A percentile compares a stretch with the other conserved stretches of the same genome.
Conservation (phyloP, 2,113 vertebrate species). For the Athene noctua region DNA sequence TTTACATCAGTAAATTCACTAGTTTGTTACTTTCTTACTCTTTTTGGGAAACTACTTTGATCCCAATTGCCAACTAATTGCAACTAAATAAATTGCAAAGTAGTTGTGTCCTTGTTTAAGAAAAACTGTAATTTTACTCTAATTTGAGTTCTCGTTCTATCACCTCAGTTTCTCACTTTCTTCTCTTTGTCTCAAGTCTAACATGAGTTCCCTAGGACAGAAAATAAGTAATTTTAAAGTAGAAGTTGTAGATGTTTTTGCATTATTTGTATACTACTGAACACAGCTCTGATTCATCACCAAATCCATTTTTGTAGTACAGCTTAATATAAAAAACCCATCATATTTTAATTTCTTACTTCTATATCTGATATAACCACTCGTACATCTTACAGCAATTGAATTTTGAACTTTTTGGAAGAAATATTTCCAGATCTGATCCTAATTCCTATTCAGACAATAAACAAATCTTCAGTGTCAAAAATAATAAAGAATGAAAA, state of each 20-base stretch:
- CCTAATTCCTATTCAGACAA: not conserved
- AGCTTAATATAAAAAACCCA: not conserved
- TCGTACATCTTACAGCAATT: not conserved
- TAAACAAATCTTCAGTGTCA: not conserved
- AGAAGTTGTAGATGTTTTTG: not conserved
- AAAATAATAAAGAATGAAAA: not conserved
- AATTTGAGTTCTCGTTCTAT: not conserved
- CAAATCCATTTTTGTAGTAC: not conserved
- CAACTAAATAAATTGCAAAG: not conserved
- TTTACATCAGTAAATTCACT: not conserved
- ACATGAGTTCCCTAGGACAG: not conserved
- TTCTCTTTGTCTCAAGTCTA: not conserved
- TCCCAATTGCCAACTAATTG: not conserved
- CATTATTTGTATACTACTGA: not conserved
- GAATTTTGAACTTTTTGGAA: not conserved
- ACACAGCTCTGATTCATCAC: not conserved
- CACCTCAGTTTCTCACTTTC: not conserved
- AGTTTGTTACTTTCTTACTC: not conserved
- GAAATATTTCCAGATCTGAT: not conserved
- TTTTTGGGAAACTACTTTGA: not conserved
- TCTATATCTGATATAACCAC: not conserved
- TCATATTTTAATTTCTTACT: not conserved
- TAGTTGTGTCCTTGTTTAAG: not conserved
- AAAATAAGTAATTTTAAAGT: not conserved
- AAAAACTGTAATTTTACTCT: not conserved